Conservation (phyloP, 2,888 invertebrate genomes). For the Schizaphis graminum region DNA sequence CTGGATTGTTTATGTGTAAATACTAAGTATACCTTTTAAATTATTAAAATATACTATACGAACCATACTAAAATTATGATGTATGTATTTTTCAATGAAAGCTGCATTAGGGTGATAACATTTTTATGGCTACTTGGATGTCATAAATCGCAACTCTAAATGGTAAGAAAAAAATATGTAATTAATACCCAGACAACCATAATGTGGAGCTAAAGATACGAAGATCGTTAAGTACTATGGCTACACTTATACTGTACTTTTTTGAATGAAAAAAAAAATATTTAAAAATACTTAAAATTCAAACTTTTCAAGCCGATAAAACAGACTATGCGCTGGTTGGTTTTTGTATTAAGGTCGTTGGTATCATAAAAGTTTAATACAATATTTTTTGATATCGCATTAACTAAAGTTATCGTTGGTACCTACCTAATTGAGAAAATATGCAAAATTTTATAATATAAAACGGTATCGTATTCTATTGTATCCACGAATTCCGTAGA, state of each 20-base stretch:
- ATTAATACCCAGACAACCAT: constrained; percentile 35
- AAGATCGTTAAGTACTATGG: constrained; percentile 25
- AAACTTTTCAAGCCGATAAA: constrained; percentile 16
- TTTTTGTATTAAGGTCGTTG: background rate
- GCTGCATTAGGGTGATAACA: constrained; percentile 57
- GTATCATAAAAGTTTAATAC: background rate
- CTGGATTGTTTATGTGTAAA: constrained; percentile 18
- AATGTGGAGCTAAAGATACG: constrained; percentile 27
- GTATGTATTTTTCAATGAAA: constrained; percentile 54
- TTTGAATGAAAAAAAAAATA: background rate
- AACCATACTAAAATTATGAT: constrained; percentile 27
- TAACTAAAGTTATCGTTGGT: background rate
- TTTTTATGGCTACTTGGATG: constrained; percentile 36
- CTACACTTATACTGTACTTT: background rate
- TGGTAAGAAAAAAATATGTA: constrained; percentile 47
- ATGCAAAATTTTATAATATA: background rate
- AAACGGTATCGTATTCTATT: background rate
- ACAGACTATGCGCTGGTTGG: too few relatives aligned
- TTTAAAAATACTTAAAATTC: background rate
- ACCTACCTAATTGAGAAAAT: background rate
- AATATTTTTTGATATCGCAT: background rate
- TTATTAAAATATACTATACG: constrained; percentile 37
- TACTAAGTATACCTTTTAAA: constrained; percentile 39
- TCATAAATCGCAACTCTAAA: constrained; percentile 50
- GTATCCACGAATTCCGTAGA: background rate